Evolutionary conservation across 2,113 vertebrate genomes (phyloP), one percentile per base, ranked within the genome.

Genomic region (Triplophysa siluroides): DNA sequence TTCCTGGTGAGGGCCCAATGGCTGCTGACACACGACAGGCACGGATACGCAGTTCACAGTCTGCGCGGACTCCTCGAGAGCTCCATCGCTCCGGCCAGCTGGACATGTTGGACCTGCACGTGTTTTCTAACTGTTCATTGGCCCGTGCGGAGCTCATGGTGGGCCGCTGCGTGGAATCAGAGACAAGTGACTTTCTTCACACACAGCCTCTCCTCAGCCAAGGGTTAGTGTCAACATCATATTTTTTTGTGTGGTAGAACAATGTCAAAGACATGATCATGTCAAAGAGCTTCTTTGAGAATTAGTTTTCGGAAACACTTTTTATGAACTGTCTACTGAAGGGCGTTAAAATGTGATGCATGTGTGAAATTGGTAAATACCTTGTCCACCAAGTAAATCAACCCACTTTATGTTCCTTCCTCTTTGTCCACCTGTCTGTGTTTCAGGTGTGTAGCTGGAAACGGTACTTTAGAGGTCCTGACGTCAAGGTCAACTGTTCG

Each of bases 201-300:
- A 23, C 54, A 21, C 0, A 0, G 0, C 43, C 80, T 1, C 52
- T 93, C 3, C 1, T 93, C 26, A 4, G 81, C 0, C 24, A 85
- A 16, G 88, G 91, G 91, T 92, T 11, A 90, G 90, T 91, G 43
- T 16, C n/a, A 38, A 24, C n/a, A 38, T 38, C 33, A 38, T 33
- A 38, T 6, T 38, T 5, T 38, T 38, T 8, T 38, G 33, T 38
- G 8, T 7, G 33, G 33, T 6, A 38, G 33, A 6, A 38, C 33
- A 38, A 38, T 38, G 33, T 38, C 33, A 38, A 33, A 38, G 33
- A 38, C n/a, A n/a, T n/a, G n/a, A n/a, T n/a, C n/a, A 38, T 38
- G 33, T 38, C 33, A 38, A 33, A 38, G 33, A 38, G 5, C 33
- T 38, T 7, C 7, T 38, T 38, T 38, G 1, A 38, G 33, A 38